Evolutionary conservation across 2,113 vertebrate species (phyloP).

Genomic region (Silurus asotus): DNA sequence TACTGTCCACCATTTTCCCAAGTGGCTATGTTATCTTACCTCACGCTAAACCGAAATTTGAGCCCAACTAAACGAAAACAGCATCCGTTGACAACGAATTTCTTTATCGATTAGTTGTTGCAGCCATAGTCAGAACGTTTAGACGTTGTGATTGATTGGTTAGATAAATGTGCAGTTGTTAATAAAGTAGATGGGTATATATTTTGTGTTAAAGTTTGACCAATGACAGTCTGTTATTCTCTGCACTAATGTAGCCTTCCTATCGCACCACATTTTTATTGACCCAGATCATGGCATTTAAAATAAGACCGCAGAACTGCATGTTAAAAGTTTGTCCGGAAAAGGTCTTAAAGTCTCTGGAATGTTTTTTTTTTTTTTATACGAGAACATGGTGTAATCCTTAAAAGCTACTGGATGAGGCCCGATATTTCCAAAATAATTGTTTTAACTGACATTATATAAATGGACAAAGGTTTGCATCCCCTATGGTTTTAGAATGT

Average conservation of each 20-base stretch:
- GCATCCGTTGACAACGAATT: no score
- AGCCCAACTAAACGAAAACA: no score
- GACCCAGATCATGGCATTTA: background rate
- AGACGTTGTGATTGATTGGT: background rate
- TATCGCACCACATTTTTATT: background rate
- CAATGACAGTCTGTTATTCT: background rate
- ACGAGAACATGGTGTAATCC: background rate
- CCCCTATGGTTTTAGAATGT: background rate
- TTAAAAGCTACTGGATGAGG: background rate
- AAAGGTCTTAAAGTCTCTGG: background rate
- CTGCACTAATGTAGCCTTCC: background rate
- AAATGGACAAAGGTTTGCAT: background rate
- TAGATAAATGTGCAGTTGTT: background rate
- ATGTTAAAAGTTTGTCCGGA: background rate
- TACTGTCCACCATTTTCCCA: no score
- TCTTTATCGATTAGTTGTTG: no score
- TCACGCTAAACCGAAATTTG: no score
- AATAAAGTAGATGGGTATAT: background rate
- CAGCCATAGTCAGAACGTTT: no score
- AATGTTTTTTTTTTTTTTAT: background rate
- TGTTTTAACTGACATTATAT: background rate
- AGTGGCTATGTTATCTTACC: no score
- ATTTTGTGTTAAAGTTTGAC: no score
- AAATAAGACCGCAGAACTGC: background rate
- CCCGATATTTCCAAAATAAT: background rate